A percentile compares a stretch with the other conserved stretches of the same genome.
These are phyloP conservation scores for Rhynchonycteris naso DNA, from an alignment of 2,797 vertebrate genomes.

Conservation along the genomic window DNA sequence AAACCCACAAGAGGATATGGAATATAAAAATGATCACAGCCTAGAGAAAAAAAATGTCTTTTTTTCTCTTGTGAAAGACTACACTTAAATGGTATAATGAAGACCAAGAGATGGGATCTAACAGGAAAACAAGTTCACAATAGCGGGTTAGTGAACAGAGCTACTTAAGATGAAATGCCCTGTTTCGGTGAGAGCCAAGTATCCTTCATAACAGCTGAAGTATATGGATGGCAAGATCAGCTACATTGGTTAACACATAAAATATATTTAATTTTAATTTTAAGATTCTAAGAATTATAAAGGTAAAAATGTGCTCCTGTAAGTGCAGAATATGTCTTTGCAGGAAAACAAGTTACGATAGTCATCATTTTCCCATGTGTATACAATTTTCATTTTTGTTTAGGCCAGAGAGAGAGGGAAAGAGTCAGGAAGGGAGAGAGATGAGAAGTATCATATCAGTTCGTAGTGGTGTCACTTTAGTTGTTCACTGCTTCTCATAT, in stretches of 20 bases:
- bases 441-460: too few relatives aligned
- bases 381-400: not conserved
- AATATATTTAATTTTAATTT: not conserved
- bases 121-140: not conserved
- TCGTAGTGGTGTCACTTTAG: too few relatives aligned
- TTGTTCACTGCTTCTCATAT: too few relatives aligned
- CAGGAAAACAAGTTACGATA: not conserved
- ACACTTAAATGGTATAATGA: not conserved
- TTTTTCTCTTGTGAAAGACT: not conserved
- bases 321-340: not conserved
- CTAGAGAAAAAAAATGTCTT: not conserved
- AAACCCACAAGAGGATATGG: not conserved
- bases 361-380: not conserved
- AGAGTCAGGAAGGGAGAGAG: too few relatives aligned
- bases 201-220: not conserved
- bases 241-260: not conserved
- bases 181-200: not conserved
- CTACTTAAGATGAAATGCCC: not conserved
- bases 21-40: not conserved
- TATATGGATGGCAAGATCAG: not conserved
- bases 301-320: not conserved
- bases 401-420: too few relatives aligned
- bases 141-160: not conserved
- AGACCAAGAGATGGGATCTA: not conserved
- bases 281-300: not conserved